Conservation (phyloP, 1,140 invertebrate species). For the Ericerus pela region DNA sequence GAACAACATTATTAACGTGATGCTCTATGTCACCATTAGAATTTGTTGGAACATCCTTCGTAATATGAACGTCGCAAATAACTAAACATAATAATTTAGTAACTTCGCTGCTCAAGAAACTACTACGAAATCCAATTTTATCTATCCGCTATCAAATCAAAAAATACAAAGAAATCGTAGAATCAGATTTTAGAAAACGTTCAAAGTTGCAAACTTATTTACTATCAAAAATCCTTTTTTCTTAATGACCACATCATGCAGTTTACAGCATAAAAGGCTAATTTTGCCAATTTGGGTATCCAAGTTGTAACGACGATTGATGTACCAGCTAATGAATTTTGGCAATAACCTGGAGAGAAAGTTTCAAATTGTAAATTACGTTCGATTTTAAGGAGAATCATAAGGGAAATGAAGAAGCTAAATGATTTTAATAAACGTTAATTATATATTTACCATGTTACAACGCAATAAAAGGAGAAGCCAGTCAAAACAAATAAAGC, state of each 20-base stretch:
- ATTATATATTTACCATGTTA: too few relatives aligned
- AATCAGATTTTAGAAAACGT: neutral
- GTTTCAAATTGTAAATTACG: neutral
- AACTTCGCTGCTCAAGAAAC: constrained; percentile 75
- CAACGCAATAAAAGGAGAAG: too few relatives aligned
- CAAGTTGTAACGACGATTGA: constrained; percentile 47
- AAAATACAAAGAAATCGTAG: neutral
- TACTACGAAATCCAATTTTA: constrained; percentile 70
- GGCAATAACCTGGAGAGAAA: constrained; percentile 42
- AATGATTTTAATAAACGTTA: too few relatives aligned
- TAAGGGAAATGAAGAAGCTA: too few relatives aligned
- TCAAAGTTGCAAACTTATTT: constrained; percentile 27
- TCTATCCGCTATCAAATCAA: constrained; percentile 56
- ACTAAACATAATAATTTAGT: constrained; percentile 74
- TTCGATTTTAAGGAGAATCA: too few relatives aligned
- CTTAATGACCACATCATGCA: constrained; percentile 46
- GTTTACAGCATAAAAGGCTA: constrained; percentile 46
- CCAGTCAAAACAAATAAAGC: too few relatives aligned
- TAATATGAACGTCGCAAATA: constrained; percentile 66
- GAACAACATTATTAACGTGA: constrained; percentile 20
- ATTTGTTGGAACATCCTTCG: constrained; percentile 47
- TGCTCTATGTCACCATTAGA: constrained; percentile 10
- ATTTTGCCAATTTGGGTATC: constrained; percentile 49
- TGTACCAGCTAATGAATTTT: constrained; percentile 46
- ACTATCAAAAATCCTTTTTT: constrained; percentile 52